Evolutionary conservation across 2,113 vertebrate genomes (phyloP).

Genomic region (Carassius carassius): DNA sequence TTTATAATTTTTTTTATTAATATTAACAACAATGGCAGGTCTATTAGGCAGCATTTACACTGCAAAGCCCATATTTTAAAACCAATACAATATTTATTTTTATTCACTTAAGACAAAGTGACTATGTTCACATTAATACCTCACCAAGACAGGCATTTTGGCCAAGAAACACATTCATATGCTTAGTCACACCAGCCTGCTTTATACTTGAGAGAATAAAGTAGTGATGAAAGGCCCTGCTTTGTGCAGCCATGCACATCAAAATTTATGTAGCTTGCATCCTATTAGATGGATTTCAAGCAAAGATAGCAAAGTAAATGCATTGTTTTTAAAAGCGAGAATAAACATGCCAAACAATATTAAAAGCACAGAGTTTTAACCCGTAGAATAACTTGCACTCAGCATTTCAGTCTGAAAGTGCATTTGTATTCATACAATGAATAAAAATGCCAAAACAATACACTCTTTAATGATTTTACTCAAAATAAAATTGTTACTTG

Average conservation of each 20-base stretch:
- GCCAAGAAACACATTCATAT: slow-evolving; percentile 12
- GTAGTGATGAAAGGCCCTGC: background rate
- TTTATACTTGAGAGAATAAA: background rate
- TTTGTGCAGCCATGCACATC: background rate
- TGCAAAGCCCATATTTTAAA: background rate
- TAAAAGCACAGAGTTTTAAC: background rate
- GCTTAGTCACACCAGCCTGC: background rate
- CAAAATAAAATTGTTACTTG: background rate
- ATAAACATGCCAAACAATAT: slow-evolving; percentile 2
- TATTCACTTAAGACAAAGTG: slow-evolving; percentile 4
- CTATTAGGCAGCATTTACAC: background rate
- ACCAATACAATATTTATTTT: background rate
- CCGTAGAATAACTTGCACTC: background rate
- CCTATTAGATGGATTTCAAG: background rate
- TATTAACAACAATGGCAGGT: background rate
- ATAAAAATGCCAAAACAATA: background rate
- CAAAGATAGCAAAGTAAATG: background rate
- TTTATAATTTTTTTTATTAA: background rate
- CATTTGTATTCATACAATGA: background rate
- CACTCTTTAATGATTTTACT: background rate
- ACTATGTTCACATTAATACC: background rate
- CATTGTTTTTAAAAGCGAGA: background rate
- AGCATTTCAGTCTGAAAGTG: background rate
- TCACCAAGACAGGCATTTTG: slow-evolving; percentile 6
- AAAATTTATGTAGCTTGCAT: background rate